Conservation (phyloP, 1,140 invertebrate species). For the Onthophagus taurus region DNA sequence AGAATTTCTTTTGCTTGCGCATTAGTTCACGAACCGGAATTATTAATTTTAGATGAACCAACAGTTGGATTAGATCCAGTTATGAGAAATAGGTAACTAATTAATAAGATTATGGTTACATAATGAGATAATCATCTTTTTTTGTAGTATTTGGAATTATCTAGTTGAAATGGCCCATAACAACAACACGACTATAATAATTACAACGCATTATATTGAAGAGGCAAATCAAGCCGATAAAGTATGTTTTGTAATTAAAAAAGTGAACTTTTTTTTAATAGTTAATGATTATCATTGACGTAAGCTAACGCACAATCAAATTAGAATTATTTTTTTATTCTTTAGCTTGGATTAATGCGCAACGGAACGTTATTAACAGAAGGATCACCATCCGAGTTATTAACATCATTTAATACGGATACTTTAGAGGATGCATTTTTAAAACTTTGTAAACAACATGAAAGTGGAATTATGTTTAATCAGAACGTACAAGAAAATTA, state of each 20-base stretch:
- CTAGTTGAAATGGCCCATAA: conserved; percentile 54
- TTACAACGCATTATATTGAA: conserved; percentile 72
- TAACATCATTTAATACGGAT: conserved; percentile 51
- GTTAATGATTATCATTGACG: background rate
- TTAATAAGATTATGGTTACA: background rate
- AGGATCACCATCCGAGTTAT: conserved; percentile 60
- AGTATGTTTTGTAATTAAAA: conserved; percentile 47
- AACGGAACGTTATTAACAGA: conserved; percentile 78
- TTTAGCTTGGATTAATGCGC: conserved; percentile 80
- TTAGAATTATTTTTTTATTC: background rate
- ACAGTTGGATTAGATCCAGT: conserved; percentile 77
- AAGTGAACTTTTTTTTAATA: conserved; percentile 20
- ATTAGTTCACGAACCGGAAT: conserved; percentile 83
- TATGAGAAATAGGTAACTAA: conserved; percentile 50
- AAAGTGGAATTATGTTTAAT: too few relatives aligned
- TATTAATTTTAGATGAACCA: conserved; percentile 89
- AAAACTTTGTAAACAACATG: conserved; percentile 54
- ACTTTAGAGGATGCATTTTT: conserved; percentile 68
- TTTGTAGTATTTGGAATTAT: conserved; percentile 56
- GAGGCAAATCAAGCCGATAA: conserved; percentile 63
- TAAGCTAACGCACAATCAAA: too few relatives aligned
- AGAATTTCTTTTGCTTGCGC: conserved; percentile 88
- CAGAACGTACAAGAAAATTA: too few relatives aligned
- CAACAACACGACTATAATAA: conserved; percentile 58
- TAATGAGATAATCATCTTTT: background rate